Evolutionary conservation across 2,888 invertebrate genomes (phyloP), one percentile per base, ranked within the genome.

Genomic region (Stratiomys singularior): DNA sequence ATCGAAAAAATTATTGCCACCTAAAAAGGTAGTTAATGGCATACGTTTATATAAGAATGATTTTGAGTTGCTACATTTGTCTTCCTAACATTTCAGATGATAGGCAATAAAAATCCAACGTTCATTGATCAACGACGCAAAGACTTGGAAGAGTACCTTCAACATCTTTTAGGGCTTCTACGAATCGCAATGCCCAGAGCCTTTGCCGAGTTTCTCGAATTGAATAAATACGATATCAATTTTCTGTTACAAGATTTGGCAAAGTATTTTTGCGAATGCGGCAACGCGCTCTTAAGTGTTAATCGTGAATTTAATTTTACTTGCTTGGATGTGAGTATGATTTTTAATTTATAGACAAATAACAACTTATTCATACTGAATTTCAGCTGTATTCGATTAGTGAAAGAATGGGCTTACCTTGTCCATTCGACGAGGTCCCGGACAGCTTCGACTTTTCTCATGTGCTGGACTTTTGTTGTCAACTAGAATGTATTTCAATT

Each of bases 361-460:
- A n/a, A n/a, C n/a, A n/a, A n/a, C n/a, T n/a, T 58, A 15, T 58
- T n/a, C n/a, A n/a, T n/a, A n/a, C n/a, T n/a, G n/a, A n/a, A n/a
- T 81, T 91, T 90, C 89, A 98, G 94, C 88, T 98, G 28, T 92
- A 94, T 87, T 94, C 98, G n/a, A 93, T 98, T 78, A 96, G 95
- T 84, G 93, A 95, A 85, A 90, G 97, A 81, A 89, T 97, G 71
- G 94, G 94, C 85, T 91, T 95, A 82, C 94, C 96, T 0, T 94
- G 96, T 84, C 96, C 97, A 0, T 89, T 92, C 1, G 89, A 91
- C 78, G 95, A 95, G 83, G 92, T 93, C 79, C 90, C 90, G 27
- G 94, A 96, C 82, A 93, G 92, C 86, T 94, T 92, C 83, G 97
- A 98, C 87, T 94, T 98, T 82, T 96, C 96, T 80, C 96, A 97